phyloP scores from a whole-genome alignment of 2,113 vertebrate species.

The Ctenodactylus gundi region DNA sequence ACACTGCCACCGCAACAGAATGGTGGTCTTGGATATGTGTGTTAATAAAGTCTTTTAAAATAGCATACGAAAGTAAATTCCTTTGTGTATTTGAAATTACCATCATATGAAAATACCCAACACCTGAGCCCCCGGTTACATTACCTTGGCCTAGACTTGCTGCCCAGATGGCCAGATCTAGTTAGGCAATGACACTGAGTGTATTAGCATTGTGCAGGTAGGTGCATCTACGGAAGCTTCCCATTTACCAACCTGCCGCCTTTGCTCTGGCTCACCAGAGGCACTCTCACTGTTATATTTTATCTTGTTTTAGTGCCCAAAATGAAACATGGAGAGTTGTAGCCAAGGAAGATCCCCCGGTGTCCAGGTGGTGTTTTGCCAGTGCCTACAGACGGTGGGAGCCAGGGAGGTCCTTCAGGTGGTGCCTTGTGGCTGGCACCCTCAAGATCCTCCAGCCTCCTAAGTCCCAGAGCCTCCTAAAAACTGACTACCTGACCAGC shows the following conservation, averaged over 20 bases:
- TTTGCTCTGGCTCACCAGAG: neutral
- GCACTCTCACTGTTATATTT: too few species aligned
- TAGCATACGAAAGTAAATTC: neutral
- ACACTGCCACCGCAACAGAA: too few species aligned
- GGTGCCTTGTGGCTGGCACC: slow-evolving; percentile 72
- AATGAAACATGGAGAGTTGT: slow-evolving; percentile 15
- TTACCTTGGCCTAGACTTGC: neutral
- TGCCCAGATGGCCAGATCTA: neutral
- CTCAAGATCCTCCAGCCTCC: slow-evolving; percentile 78
- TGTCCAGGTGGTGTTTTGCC: slow-evolving; percentile 76
- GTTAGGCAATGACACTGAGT: too few species aligned
- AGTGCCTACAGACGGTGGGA: slow-evolving; percentile 79
- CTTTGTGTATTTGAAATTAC: neutral
- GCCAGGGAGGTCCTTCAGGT: slow-evolving; percentile 68
- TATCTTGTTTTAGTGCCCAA: slow-evolving; percentile 48
- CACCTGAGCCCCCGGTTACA: neutral
- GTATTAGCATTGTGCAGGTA: fast-evolving
- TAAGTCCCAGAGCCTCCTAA: too few species aligned
- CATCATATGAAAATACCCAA: neutral
- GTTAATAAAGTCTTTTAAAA: slow-evolving; percentile 3
- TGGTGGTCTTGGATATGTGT: neutral
- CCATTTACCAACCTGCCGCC: neutral
- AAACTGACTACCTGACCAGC: slow-evolving; percentile 81
- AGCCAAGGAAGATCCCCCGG: slow-evolving; percentile 64
- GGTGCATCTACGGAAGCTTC: neutral